Percentiles rank a stretch among this genome's conserved stretches.
phyloP scores from a whole-genome alignment of 2,113 vertebrate genomes.

The Myotis davidii region DNA sequence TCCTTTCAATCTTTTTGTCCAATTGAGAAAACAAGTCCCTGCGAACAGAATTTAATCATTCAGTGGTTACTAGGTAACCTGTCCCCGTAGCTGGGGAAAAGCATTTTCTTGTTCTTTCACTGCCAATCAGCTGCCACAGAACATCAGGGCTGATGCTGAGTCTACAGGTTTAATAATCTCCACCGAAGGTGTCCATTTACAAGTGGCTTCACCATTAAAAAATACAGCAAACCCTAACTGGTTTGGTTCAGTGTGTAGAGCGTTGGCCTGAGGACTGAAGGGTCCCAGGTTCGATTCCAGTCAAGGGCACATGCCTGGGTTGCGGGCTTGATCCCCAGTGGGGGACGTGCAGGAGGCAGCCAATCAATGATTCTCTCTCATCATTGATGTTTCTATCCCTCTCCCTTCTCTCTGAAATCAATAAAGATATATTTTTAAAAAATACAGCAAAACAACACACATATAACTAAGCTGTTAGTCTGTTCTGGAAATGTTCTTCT shows the following conservation, averaged over 20 bases:
- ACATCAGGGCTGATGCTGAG: not conserved
- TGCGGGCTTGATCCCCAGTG: too few relatives aligned
- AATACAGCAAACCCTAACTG: too few relatives aligned
- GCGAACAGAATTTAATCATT: conserved; percentile 63
- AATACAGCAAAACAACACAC: conserved; percentile 6
- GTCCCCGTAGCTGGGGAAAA: conserved; percentile 64
- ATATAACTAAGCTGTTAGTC: not conserved
- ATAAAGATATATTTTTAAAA: not conserved
- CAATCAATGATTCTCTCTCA: too few relatives aligned
- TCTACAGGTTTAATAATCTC: conserved; percentile 59
- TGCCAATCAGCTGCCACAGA: conserved; percentile 56
- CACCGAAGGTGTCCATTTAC: conserved; percentile 16
- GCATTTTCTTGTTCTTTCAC: conserved; percentile 60
- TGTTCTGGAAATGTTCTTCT: not conserved
- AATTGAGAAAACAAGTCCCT: conserved; percentile 72
- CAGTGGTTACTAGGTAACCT: conserved; percentile 83
- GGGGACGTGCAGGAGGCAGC: too few relatives aligned
- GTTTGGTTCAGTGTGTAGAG: too few relatives aligned
- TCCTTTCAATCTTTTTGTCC: conserved; percentile 55
- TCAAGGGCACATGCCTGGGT: too few relatives aligned
- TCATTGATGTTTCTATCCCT: too few relatives aligned
- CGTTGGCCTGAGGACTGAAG: too few relatives aligned
- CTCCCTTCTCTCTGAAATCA: too few relatives aligned
- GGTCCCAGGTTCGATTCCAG: too few relatives aligned
- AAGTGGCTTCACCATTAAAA: not conserved